Evolutionary conservation across 2,888 invertebrate genomes (phyloP).

Genomic region (Fabriciana adippe): DNA sequence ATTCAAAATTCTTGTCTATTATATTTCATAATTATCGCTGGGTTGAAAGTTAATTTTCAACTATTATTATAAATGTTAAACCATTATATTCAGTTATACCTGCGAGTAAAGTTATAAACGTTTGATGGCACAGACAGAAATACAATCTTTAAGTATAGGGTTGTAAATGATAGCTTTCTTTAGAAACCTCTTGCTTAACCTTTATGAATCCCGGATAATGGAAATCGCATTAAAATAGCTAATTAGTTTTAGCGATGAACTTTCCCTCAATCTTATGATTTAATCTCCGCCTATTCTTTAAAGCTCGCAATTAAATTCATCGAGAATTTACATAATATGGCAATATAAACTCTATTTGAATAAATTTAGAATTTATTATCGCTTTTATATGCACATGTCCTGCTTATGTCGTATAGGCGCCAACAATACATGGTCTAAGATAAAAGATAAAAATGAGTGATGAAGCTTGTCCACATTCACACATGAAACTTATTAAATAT

Average conservation of each 20-base stretch:
- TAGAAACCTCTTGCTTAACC: conserved; percentile 35
- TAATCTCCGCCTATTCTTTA: conserved; percentile 37
- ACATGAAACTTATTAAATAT: conserved; percentile 40
- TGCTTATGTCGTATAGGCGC: conserved; percentile 16
- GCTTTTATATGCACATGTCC: conserved; percentile 1
- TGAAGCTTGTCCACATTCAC: conserved; percentile 28
- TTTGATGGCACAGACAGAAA: conserved; percentile 24
- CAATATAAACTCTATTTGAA: conserved; percentile 13
- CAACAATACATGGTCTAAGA: conserved; percentile 24
- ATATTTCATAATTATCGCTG: background rate
- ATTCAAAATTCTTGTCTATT: background rate
- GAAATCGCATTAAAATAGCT: conserved; percentile 38
- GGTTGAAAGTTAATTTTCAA: conserved; percentile 1
- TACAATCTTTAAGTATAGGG: conserved; percentile 25
- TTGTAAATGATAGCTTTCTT: conserved; percentile 31
- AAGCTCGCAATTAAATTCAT: conserved; percentile 36
- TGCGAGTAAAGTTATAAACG: conserved; percentile 5
- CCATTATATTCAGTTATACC: background rate
- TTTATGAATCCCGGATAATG: conserved; percentile 36
- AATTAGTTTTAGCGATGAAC: conserved; percentile 38
- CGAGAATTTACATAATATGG: conserved; percentile 17
- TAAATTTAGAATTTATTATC: conserved; percentile 23
- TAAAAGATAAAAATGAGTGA: conserved; percentile 25
- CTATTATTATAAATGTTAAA: conserved; percentile 2
- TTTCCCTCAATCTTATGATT: conserved; percentile 36